Evolutionary conservation across 2,888 invertebrate genomes (phyloP).

Genomic region (Euspilapteryx auroguttella): DNA sequence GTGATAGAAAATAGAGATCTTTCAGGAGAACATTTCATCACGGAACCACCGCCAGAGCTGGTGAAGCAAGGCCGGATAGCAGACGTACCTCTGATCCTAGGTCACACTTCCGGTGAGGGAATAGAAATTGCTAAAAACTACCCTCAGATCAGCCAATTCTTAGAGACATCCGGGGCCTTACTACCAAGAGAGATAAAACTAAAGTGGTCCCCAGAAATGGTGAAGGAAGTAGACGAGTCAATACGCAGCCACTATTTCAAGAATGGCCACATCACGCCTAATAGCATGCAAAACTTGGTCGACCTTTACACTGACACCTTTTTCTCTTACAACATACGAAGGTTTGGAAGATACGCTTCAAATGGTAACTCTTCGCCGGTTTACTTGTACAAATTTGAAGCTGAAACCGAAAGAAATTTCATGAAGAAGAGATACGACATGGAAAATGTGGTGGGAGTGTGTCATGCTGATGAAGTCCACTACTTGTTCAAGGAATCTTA

Average conservation of each 20-base stretch:
- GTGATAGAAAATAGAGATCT: slow-evolving; percentile 34
- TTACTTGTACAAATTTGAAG: slow-evolving; percentile 34
- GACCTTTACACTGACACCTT: slow-evolving; percentile 30
- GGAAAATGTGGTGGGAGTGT: slow-evolving; percentile 29
- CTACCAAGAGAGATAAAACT: slow-evolving; percentile 44
- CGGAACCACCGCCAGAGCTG: slow-evolving; percentile 21
- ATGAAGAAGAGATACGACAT: slow-evolving; percentile 35
- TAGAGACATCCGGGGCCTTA: slow-evolving; percentile 21
- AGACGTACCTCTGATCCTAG: slow-evolving; percentile 37
- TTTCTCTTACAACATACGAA: slow-evolving; percentile 32
- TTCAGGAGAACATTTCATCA: slow-evolving; percentile 26
- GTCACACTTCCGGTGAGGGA: slow-evolving; percentile 45
- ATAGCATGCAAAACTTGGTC: slow-evolving; percentile 22
- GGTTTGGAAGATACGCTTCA: slow-evolving; percentile 27
- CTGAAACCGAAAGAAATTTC: slow-evolving; percentile 39
- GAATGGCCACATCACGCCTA: slow-evolving; percentile 17
- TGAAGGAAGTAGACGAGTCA: slow-evolving; percentile 19
- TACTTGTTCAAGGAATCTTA: slow-evolving; percentile 45
- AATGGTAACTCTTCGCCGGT: slow-evolving; percentile 20
- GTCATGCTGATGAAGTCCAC: slow-evolving; percentile 40
- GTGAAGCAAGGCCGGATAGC: slow-evolving; percentile 23
- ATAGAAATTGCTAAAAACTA: slow-evolving; percentile 37
- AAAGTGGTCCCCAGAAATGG: slow-evolving; percentile 18
- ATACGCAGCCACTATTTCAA: slow-evolving; percentile 36
- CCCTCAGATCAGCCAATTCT: slow-evolving; percentile 14